phyloP scores from a whole-genome alignment of 2,888 invertebrate species.

The Hirtodrosophila duncani region DNA sequence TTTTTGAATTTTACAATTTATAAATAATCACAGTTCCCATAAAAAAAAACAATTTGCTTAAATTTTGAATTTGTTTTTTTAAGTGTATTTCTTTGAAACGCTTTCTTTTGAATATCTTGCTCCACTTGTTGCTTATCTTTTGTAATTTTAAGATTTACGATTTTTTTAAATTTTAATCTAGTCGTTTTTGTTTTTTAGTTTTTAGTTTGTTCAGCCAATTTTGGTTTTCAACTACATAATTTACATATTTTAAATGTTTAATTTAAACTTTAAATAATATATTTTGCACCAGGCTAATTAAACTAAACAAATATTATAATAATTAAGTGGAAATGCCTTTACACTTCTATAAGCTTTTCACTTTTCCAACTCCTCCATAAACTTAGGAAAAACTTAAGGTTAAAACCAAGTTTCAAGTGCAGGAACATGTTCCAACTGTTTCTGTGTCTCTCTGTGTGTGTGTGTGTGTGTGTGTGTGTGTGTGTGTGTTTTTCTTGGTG shows the following conservation, averaged over 20 bases:
- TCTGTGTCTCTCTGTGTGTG: conserved; percentile 19
- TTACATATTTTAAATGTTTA: no score
- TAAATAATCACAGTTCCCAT: conserved; percentile 72
- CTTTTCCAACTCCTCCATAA: conserved; percentile 19
- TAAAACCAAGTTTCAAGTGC: conserved; percentile 46
- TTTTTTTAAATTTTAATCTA: conserved; percentile 18
- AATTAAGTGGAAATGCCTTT: conserved; percentile 1
- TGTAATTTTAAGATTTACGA: conserved; percentile 16
- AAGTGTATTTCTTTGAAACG: conserved; percentile 55
- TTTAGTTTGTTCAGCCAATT: conserved; percentile 2
- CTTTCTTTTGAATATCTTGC: conserved; percentile 54
- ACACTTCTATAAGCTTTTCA: conserved; percentile 29
- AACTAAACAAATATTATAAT: no score
- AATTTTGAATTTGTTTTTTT: conserved; percentile 55
- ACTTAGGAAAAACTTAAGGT: conserved; percentile 21
- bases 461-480: conserved; percentile 26
- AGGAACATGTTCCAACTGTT: conserved; percentile 64
- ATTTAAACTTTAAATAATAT: no score
- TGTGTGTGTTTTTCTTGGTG: conserved; percentile 29
- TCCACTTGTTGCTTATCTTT: conserved; percentile 22
- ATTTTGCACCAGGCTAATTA: no score
- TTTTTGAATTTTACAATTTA: conserved; percentile 52
- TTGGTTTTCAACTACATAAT: no score
- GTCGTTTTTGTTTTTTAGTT: not conserved
- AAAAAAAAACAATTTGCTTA: conserved; percentile 43